Evolutionary conservation across 2,888 invertebrate species (phyloP).

Genomic region (Chaetogeoica ovagalla): DNA sequence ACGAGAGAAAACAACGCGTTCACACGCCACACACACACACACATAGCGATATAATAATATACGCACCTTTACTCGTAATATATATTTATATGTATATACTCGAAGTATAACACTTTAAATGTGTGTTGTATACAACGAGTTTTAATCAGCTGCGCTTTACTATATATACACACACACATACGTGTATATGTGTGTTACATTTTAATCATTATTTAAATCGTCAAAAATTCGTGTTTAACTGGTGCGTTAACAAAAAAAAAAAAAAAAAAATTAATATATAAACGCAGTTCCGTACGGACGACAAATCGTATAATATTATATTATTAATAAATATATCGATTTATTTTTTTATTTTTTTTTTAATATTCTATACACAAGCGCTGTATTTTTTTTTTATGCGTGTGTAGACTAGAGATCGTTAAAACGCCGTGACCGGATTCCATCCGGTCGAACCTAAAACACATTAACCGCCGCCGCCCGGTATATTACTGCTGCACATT

Average conservation of each 20-base stretch:
- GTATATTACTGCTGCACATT: not conserved
- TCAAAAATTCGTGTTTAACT: not conserved
- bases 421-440: constrained; percentile 43
- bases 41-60: not conserved
- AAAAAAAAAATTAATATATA: not conserved
- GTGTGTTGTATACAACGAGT: not conserved
- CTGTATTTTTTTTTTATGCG: not conserved
- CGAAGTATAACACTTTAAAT: not conserved
- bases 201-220: not conserved
- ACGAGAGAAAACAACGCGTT: constrained; percentile 25
- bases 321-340: not conserved
- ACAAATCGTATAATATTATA: not conserved
- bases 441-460: constrained; percentile 50
- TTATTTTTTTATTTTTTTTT: not conserved
- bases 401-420: constrained; percentile 24
- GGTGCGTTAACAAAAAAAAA: not conserved
- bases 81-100: no score
- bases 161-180: not conserved
- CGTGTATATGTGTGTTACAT: not conserved
- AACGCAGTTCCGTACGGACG: not conserved
- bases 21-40: not conserved
- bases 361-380: not conserved
- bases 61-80: not conserved
- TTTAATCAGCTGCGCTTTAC: not conserved
- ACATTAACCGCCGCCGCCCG: constrained; percentile 28